Evolutionary conservation across 2,888 invertebrate species (phyloP).

Genomic region (Chouioia cunea): DNA sequence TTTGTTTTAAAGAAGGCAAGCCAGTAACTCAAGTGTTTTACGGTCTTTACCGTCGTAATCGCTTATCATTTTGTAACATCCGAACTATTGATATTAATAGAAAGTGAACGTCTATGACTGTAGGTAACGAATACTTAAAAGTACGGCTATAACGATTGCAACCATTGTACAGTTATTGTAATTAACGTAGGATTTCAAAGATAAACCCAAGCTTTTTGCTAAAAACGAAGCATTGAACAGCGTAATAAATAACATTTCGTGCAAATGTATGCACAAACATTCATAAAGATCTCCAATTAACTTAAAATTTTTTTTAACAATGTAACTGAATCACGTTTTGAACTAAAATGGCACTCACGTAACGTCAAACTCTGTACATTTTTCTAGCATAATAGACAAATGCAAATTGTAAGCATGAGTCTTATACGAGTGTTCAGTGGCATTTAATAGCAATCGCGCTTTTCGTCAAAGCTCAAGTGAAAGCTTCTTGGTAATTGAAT

Average conservation of each 20-base stretch:
- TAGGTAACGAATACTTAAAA: slow-evolving; percentile 27
- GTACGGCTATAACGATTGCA: slow-evolving; percentile 13
- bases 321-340: slow-evolving; percentile 1
- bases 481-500: slow-evolving; percentile 34
- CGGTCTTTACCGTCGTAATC: slow-evolving; percentile 29
- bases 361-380: slow-evolving; percentile 30
- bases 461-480: slow-evolving; percentile 12
- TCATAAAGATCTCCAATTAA: slow-evolving; percentile 28
- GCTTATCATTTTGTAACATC: slow-evolving; percentile 24
- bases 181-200: neutral
- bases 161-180: slow-evolving; percentile 39
- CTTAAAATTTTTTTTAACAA: slow-evolving; percentile 30
- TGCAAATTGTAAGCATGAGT: slow-evolving; percentile 14
- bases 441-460: slow-evolving; percentile 28
- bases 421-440: slow-evolving; percentile 31
- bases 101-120: slow-evolving; percentile 15
- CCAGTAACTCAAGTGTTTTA: slow-evolving; percentile 44
- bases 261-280: slow-evolving; percentile 15
- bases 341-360: slow-evolving; percentile 6
- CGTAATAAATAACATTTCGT: slow-evolving; percentile 18
- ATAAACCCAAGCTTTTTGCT: slow-evolving; percentile 11
- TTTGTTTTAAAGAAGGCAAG: slow-evolving; percentile 37
- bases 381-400: slow-evolving; percentile 18
- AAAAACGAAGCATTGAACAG: slow-evolving; percentile 11
- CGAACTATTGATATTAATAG: slow-evolving; percentile 28